Conservation (phyloP, 2,113 vertebrate genomes). For the Xiphophorus maculatus region DNA sequence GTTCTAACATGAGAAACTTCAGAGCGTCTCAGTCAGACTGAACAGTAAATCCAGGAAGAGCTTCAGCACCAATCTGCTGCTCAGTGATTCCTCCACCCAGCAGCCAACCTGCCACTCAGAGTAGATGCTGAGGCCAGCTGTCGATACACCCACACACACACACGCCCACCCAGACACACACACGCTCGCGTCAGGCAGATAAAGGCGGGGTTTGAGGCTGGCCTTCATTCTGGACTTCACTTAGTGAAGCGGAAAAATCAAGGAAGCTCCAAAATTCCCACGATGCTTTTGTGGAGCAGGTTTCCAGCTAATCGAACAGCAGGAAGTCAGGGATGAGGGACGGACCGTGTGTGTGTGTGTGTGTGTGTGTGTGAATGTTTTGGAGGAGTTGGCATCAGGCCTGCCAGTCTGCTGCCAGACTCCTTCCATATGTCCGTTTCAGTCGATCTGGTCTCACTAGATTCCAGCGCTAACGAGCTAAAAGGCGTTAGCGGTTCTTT, state of each 20-base stretch:
- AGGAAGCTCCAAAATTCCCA: constrained; percentile 63
- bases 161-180: not conserved
- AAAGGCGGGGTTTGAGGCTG: constrained; percentile 38
- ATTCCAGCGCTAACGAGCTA: constrained; percentile 53
- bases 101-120: constrained; percentile 55
- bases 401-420: constrained; percentile 57
- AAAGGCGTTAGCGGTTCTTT: constrained; percentile 64
- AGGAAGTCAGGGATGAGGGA: constrained; percentile 33
- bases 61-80: constrained; percentile 29
- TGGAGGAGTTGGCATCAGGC: constrained; percentile 47
- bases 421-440: constrained; percentile 74
- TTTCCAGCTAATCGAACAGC: constrained; percentile 61
- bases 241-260: constrained; percentile 30
- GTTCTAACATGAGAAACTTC: no score
- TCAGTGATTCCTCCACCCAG: constrained; percentile 47
- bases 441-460: constrained; percentile 59
- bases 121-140: constrained; percentile 44
- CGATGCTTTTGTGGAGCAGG: constrained; percentile 47
- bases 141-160: not conserved
- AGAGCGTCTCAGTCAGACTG: no score
- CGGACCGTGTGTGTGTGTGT: constrained; percentile 34
- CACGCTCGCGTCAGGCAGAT: constrained; percentile 7
- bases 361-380: constrained; percentile 39
- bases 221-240: constrained; percentile 50
- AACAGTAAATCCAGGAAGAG: not conserved